Evolutionary conservation across 2,888 invertebrate genomes (phyloP).

Genomic region (Chesias legatella): DNA sequence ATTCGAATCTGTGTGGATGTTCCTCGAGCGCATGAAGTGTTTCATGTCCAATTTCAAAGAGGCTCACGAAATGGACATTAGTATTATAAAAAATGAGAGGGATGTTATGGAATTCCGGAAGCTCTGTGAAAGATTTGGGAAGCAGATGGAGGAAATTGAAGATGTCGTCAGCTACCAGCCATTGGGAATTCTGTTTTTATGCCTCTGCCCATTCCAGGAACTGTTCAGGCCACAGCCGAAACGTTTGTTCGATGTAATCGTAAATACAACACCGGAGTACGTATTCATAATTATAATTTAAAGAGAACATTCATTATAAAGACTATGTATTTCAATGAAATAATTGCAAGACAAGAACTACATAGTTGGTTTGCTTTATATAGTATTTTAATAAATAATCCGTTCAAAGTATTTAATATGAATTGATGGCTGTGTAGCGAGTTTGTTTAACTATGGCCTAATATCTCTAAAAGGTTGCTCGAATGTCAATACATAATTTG

Average conservation of each 20-base stretch:
- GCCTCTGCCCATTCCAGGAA: constrained; percentile 85
- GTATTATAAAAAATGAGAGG: constrained; percentile 82
- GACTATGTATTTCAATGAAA: too few species aligned
- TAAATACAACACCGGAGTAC: constrained; percentile 84
- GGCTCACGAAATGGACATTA: constrained; percentile 83
- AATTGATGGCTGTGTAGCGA: too few species aligned
- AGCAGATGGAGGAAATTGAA: constrained; percentile 85
- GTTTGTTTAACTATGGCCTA: too few species aligned
- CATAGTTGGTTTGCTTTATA: too few species aligned
- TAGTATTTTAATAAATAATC: too few species aligned
- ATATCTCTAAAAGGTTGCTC: too few species aligned
- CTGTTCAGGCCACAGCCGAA: constrained; percentile 86
- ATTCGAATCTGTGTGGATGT: constrained; percentile 82
- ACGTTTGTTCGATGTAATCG: constrained; percentile 83
- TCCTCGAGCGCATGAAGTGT: constrained; percentile 82
- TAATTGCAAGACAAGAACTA: too few species aligned
- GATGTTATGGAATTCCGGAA: constrained; percentile 83
- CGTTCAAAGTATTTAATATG: too few species aligned
- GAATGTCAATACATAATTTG: too few species aligned
- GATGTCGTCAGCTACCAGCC: constrained; percentile 84
- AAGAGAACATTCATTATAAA: background rate
- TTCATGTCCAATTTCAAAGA: constrained; percentile 86
- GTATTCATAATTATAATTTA: constrained; percentile 28
- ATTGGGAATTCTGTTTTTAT: constrained; percentile 86
- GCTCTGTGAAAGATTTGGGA: constrained; percentile 84